Conservation (phyloP, 2,797 vertebrate species). For the Melanotaenia pygmaea region DNA sequence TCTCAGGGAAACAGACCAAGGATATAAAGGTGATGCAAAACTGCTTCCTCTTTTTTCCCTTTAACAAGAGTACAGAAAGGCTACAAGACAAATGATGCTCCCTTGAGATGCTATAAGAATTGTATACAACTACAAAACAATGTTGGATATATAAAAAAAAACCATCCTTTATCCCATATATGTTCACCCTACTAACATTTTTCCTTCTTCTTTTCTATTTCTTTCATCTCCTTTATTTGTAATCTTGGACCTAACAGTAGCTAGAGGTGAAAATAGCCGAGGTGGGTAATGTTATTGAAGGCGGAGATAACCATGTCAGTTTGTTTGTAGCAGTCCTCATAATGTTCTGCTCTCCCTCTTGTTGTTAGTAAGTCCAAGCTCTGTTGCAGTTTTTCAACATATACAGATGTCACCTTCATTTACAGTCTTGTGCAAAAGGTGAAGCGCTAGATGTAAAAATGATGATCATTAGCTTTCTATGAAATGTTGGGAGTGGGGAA, state of each 20-base stretch:
- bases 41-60: constrained; percentile 9
- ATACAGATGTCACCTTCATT: constrained; percentile 55
- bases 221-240: constrained; percentile 62
- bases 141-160: constrained; percentile 8
- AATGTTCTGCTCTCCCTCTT: constrained; percentile 66
- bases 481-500: not conserved
- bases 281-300: constrained; percentile 80
- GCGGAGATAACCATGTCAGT: constrained; percentile 64
- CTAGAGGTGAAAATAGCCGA: constrained; percentile 86
- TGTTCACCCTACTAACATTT: constrained; percentile 58
- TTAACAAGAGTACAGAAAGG: constrained; percentile 35
- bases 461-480: not conserved
- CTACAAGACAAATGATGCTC: constrained; percentile 25
- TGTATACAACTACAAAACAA: constrained; percentile 5
- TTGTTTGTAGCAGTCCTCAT: constrained; percentile 63
- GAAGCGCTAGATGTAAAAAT: not conserved
- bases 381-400: constrained; percentile 50
- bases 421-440: constrained; percentile 38
- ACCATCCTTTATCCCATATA: constrained; percentile 22
- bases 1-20: constrained; percentile 99
- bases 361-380: constrained; percentile 67
- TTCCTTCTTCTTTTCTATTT: constrained; percentile 62
- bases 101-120: constrained; percentile 10
- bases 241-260: constrained; percentile 81
- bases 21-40: constrained; percentile 94